phyloP scores from a whole-genome alignment of 2,797 vertebrate species.

The Anguilla marmorata region DNA sequence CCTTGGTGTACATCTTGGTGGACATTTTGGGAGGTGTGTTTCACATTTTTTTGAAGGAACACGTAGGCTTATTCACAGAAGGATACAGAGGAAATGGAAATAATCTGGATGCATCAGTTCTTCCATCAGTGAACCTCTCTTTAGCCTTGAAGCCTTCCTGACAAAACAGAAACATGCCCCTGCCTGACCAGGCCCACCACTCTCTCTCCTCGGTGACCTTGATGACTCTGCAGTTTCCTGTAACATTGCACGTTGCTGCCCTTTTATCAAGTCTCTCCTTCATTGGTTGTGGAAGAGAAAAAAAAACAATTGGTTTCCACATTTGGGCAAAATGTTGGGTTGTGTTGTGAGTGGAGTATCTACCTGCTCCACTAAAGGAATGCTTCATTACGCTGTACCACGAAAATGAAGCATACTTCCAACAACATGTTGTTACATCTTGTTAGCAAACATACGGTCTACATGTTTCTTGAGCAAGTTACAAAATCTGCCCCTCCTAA shows the following conservation, averaged over 20 bases:
- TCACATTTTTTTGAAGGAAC: neutral
- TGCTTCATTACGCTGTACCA: neutral
- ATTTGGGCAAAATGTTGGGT: neutral
- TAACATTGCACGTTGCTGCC: neutral
- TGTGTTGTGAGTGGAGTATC: neutral
- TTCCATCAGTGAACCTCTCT: neutral
- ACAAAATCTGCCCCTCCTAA: neutral
- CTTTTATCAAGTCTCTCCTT: conserved; percentile 7
- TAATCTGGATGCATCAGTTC: neutral
- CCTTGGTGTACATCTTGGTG: neutral
- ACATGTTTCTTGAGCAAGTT: neutral
- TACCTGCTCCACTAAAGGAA: neutral
- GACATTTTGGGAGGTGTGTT: neutral
- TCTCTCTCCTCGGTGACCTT: conserved; percentile 20
- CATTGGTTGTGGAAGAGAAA: neutral
- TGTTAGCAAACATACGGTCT: neutral
- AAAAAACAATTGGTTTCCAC: neutral
- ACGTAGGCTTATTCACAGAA: neutral
- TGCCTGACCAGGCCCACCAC: neutral
- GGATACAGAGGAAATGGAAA: neutral
- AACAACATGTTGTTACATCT: neutral
- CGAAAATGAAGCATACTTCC: neutral
- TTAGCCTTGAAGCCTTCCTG: conserved; percentile 17
- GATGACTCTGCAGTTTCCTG: conserved; percentile 15
- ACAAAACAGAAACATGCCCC: conserved; percentile 10